These are phyloP conservation scores for Agapornis roseicollis DNA, from an alignment of 2,113 vertebrate species.

Conservation along the genomic window DNA sequence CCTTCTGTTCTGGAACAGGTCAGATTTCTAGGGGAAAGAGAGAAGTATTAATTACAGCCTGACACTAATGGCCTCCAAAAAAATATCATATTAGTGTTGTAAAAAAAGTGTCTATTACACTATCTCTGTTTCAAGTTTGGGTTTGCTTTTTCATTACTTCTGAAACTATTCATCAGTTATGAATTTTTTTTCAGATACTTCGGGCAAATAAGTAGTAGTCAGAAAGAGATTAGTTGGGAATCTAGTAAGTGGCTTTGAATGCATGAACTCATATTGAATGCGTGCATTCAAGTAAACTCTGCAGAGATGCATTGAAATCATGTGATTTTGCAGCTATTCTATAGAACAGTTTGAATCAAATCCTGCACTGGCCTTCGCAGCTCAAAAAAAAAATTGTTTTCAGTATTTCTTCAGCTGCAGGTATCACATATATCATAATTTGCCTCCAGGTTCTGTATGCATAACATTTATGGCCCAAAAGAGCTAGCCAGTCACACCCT, in stretches of 20 bases:
- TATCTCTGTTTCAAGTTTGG: background rate
- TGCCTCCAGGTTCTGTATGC: background rate
- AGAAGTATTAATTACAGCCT: background rate
- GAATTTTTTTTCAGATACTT: background rate
- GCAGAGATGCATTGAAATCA: background rate
- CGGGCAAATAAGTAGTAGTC: background rate
- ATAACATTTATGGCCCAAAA: constrained; percentile 26
- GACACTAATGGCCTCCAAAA: background rate
- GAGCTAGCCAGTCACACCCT: background rate
- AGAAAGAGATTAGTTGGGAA: background rate
- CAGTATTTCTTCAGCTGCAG: background rate
- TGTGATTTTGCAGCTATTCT: background rate
- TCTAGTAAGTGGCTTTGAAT: background rate
- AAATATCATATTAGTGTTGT: background rate
- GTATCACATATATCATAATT: background rate
- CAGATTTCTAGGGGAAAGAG: background rate
- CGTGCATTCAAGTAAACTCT: background rate
- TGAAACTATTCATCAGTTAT: background rate
- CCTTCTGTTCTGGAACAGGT: background rate
- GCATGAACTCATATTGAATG: background rate
- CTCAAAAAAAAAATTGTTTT: background rate
- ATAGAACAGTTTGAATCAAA: background rate
- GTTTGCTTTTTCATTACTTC: background rate
- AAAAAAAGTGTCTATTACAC: background rate
- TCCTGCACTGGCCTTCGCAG: background rate